These are phyloP conservation scores for Brachyhypopomus occidentalis DNA, from an alignment of 2,113 vertebrate genomes.

Conservation along the genomic window DNA sequence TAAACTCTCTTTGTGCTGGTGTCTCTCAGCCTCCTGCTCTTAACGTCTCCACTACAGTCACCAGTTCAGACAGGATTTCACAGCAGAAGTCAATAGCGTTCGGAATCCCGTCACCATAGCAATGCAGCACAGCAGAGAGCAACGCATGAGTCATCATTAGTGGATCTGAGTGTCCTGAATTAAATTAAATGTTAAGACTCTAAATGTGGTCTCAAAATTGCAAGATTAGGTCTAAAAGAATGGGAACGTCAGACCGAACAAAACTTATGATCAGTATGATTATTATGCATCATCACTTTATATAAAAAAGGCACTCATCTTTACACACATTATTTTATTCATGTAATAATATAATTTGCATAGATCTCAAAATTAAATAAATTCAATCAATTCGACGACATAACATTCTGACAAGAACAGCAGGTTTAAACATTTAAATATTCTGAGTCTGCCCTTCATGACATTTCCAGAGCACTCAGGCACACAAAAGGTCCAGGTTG, in stretches of 20 bases:
- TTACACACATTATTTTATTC: conserved; percentile 34
- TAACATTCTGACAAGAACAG: conserved; percentile 44
- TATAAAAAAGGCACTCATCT: conserved; percentile 1
- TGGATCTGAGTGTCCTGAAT: conserved; percentile 48
- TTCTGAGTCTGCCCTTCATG: conserved; percentile 11
- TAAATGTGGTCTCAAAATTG: neutral
- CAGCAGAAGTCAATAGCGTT: conserved; percentile 63
- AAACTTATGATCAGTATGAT: neutral
- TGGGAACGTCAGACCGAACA: neutral
- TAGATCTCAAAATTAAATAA: conserved; percentile 49
- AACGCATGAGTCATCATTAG: conserved; percentile 71
- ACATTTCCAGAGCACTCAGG: conserved; percentile 3
- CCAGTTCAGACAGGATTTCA: conserved; percentile 47
- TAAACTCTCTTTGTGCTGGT: conserved; percentile 23
- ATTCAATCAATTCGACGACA: conserved; percentile 30
- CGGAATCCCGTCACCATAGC: conserved; percentile 61
- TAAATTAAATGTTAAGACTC: neutral
- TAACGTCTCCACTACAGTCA: conserved; percentile 12
- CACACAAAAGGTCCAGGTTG: neutral
- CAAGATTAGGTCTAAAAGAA: neutral
- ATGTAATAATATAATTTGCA: conserved; percentile 9
- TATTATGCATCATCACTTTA: neutral
- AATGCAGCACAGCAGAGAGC: conserved; percentile 63
- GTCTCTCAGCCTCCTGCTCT: neutral
- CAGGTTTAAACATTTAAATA: conserved; percentile 45